phyloP scores from a whole-genome alignment of 2,888 invertebrate species.

The Brachylomia viminalis region DNA sequence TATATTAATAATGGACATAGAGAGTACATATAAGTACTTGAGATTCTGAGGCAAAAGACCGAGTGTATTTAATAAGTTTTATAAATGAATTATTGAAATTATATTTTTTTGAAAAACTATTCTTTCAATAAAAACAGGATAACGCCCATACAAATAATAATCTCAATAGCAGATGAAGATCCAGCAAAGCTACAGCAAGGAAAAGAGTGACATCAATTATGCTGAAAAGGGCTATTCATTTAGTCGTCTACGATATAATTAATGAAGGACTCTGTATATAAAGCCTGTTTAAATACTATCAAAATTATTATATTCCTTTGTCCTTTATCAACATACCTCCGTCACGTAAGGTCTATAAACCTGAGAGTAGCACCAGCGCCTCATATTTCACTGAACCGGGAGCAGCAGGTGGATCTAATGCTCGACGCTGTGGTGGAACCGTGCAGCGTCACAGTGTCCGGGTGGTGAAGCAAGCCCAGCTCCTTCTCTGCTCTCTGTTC shows the following conservation, averaged over 20 bases:
- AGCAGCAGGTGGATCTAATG: constrained; percentile 84
- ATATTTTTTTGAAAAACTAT: neutral
- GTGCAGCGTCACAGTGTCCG: constrained; percentile 84
- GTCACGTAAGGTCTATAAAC: neutral
- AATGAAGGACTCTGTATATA: too few species aligned
- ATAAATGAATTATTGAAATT: neutral
- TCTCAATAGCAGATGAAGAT: neutral
- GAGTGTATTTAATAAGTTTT: neutral
- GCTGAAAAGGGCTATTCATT: neutral
- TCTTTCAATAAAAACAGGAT: neutral
- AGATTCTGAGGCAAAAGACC: neutral
- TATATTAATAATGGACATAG: constrained; percentile 20
- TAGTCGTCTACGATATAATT: too few species aligned
- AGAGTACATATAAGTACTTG: neutral
- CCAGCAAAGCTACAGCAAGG: neutral
- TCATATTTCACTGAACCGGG: constrained; percentile 78
- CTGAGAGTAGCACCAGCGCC: constrained; percentile 26
- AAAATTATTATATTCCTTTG: neutral
- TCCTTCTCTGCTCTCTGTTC: constrained; percentile 91
- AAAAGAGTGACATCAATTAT: neutral
- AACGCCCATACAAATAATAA: neutral
- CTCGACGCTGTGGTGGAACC: constrained; percentile 84
- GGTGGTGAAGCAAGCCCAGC: constrained; percentile 87
- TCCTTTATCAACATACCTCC: constrained; percentile 27
- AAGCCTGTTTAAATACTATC: neutral